Conservation (phyloP, 2,888 invertebrate genomes). For the Heliconius cydno region DNA sequence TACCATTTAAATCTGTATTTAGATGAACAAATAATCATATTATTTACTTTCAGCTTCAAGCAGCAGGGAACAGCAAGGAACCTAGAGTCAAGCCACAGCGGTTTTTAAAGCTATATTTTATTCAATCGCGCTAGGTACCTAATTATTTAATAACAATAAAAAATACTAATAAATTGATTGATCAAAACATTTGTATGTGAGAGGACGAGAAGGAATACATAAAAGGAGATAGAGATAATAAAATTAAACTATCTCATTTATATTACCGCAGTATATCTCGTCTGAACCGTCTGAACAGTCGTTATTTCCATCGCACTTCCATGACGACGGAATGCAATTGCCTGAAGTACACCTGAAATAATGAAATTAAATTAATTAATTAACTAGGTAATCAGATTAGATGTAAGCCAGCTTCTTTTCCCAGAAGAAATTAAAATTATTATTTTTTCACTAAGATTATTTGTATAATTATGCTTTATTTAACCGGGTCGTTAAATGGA, state of each 20-base stretch:
- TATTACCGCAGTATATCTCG: constrained; percentile 83
- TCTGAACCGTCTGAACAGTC: constrained; percentile 89
- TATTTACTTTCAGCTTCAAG: not conserved
- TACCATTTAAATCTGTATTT: constrained; percentile 54
- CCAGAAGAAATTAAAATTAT: not conserved
- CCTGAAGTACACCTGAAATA: constrained; percentile 83
- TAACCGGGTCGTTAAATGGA: too few species aligned
- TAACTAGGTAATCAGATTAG: not conserved
- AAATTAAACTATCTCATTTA: constrained; percentile 15
- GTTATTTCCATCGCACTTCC: constrained; percentile 86
- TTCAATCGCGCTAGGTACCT: too few species aligned
- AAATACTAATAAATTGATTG: not conserved
- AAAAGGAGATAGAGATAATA: not conserved
- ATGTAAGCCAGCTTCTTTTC: not conserved
- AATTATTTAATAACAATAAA: not conserved
- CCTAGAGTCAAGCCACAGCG: not conserved
- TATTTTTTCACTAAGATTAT: not conserved
- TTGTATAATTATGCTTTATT: too few species aligned
- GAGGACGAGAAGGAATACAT: not conserved
- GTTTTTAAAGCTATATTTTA: not conserved
- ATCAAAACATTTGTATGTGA: not conserved
- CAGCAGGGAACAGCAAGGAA: too few species aligned
- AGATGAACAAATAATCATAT: not conserved
- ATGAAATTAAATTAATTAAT: too few species aligned
- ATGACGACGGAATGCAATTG: constrained; percentile 85